A percentile compares a stretch with the other conserved stretches of the same genome.
Evolutionary conservation across 1,140 invertebrate species (phyloP).

Genomic region (Habropoda laboriosa): DNA sequence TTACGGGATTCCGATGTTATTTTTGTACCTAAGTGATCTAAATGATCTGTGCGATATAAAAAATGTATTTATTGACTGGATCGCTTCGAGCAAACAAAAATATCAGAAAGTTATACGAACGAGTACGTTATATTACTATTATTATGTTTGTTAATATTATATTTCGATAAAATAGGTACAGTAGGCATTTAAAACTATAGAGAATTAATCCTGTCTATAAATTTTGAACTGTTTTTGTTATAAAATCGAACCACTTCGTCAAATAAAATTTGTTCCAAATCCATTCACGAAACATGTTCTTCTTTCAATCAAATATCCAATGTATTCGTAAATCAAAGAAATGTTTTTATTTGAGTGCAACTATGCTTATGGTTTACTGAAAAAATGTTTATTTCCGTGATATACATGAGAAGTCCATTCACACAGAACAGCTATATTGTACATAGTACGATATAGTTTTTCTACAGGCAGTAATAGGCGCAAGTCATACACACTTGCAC

Average conservation of each 20-base stretch:
- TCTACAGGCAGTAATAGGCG: slow-evolving; percentile 65
- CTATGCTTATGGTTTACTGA: slow-evolving; percentile 67
- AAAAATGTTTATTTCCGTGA: slow-evolving; percentile 79
- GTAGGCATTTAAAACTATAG: slow-evolving; percentile 46
- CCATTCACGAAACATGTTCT: background rate
- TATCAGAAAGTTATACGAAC: slow-evolving; percentile 35
- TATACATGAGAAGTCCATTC: slow-evolving; percentile 73
- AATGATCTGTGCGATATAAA: slow-evolving; percentile 38
- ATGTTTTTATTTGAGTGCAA: background rate
- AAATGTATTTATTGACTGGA: slow-evolving; percentile 41
- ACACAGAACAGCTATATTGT: slow-evolving; percentile 73
- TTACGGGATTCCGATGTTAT: slow-evolving; percentile 61
- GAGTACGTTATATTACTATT: slow-evolving; percentile 48
- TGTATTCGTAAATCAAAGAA: background rate
- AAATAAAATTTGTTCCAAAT: slow-evolving; percentile 72
- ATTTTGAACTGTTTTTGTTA: slow-evolving; percentile 70
- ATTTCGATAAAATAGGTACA: slow-evolving; percentile 63
- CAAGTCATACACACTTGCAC: slow-evolving; percentile 31
- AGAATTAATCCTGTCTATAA: slow-evolving; percentile 65
- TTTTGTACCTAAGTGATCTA: slow-evolving; percentile 62
- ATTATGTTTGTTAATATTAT: slow-evolving; percentile 63
- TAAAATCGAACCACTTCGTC: slow-evolving; percentile 63
- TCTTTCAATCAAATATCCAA: background rate
- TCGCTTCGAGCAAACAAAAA: slow-evolving; percentile 26
- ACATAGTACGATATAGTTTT: slow-evolving; percentile 74